Percentiles rank a stretch among this genome's conserved stretches.
Conservation (phyloP, 2,113 vertebrate species). For the Mobula birostris region DNA sequence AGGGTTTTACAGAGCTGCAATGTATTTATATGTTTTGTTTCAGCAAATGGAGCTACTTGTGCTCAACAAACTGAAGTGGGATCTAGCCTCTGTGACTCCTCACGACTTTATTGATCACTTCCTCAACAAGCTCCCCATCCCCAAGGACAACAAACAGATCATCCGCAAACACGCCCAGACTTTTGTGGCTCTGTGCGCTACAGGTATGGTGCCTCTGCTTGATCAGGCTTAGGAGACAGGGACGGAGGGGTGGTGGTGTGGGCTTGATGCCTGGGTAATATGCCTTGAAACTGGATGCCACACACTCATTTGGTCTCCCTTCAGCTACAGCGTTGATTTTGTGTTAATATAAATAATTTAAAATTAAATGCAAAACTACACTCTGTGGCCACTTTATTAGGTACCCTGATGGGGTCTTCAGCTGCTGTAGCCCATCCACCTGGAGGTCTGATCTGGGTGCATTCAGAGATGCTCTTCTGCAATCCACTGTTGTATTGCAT, state of each 20-base stretch:
- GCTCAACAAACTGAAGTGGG: conserved; percentile 97
- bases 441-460: no score
- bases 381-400: no score
- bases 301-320: not conserved
- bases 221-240: conserved; percentile 3
- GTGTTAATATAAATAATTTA: not conserved
- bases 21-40: conserved; percentile 18
- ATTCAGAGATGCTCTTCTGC: no score
- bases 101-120: conserved; percentile 98
- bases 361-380: no score
- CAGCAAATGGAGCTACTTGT: conserved; percentile 95
- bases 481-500: no score
- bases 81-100: conserved; percentile 88
- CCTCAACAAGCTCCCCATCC: conserved; percentile 85
- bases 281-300: not conserved
- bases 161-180: conserved; percentile 96
- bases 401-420: no score
- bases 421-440: no score
- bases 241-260: not conserved
- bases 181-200: conserved; percentile 92
- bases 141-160: conserved; percentile 81
- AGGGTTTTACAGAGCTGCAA: no score
- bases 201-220: conserved; percentile 68
- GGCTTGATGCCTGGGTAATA: not conserved
- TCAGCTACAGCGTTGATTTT: not conserved